Evolutionary conservation across 2,113 vertebrate genomes (phyloP).

Genomic region (Castor canadensis): DNA sequence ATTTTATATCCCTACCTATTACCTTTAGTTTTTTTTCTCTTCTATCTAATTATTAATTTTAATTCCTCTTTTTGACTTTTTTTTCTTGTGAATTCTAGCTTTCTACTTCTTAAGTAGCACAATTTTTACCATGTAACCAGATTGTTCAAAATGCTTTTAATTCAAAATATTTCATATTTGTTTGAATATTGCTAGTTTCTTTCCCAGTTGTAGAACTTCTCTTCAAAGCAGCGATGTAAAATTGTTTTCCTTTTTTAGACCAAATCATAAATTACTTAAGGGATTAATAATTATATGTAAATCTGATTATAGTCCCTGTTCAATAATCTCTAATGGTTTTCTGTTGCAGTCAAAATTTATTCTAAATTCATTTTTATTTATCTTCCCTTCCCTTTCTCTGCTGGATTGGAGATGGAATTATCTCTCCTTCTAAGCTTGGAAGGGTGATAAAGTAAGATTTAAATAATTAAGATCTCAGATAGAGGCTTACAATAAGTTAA

Average conservation of each 20-base stretch:
- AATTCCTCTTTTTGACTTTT: neutral
- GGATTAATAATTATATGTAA: neutral
- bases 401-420: neutral
- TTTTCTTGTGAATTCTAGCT: neutral
- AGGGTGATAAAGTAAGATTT: neutral
- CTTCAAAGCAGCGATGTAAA: neutral
- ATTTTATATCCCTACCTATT: neutral
- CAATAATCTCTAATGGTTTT: neutral
- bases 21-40: neutral
- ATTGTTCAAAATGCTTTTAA: neutral
- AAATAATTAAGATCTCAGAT: neutral
- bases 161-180: neutral
- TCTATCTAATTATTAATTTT: neutral
- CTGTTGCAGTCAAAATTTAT: neutral
- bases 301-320: neutral
- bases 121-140: neutral
- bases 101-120: neutral
- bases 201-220: neutral
- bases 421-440: neutral
- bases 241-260: neutral
- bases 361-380: neutral
- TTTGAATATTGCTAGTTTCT: neutral
- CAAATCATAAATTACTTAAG: neutral
- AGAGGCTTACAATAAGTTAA: neutral
- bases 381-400: neutral